Evolutionary conservation across 2,888 invertebrate species (phyloP).

Genomic region (Tiliacea aurago): DNA sequence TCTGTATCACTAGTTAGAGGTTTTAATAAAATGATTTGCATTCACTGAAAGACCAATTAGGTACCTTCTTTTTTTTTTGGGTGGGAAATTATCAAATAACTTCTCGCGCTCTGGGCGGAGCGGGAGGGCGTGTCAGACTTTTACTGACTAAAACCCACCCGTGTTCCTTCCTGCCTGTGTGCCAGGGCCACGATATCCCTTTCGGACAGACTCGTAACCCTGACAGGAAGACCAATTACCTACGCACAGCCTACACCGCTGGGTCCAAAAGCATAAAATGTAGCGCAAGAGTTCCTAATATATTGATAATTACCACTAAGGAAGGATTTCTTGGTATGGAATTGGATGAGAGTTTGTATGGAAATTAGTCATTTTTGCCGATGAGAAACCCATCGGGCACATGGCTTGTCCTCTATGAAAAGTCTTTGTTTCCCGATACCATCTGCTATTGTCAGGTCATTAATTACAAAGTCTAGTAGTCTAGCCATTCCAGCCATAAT

Average conservation of each 20-base stretch:
- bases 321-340: not conserved
- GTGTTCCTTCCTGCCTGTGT: too few relatives aligned
- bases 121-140: too few relatives aligned
- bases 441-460: slow-evolving; percentile 6
- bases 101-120: too few relatives aligned
- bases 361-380: not conserved
- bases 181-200: too few relatives aligned
- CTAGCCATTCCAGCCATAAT: slow-evolving; percentile 23
- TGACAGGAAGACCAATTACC: too few relatives aligned
- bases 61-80: too few relatives aligned
- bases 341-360: not conserved
- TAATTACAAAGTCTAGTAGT: slow-evolving; percentile 25
- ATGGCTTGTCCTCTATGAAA: not conserved
- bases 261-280: not conserved
- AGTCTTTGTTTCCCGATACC: not conserved
- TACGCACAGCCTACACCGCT: not conserved
- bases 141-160: too few relatives aligned
- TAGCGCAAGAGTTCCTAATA: not conserved
- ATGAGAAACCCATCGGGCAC: not conserved
- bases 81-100: too few relatives aligned
- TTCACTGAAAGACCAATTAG: not conserved
- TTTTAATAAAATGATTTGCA: not conserved
- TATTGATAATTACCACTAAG: too few relatives aligned
- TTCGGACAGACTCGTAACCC: too few relatives aligned
- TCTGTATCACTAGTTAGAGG: not conserved